phyloP scores from a whole-genome alignment of 1,140 invertebrate species.

The Dryas iulia region DNA sequence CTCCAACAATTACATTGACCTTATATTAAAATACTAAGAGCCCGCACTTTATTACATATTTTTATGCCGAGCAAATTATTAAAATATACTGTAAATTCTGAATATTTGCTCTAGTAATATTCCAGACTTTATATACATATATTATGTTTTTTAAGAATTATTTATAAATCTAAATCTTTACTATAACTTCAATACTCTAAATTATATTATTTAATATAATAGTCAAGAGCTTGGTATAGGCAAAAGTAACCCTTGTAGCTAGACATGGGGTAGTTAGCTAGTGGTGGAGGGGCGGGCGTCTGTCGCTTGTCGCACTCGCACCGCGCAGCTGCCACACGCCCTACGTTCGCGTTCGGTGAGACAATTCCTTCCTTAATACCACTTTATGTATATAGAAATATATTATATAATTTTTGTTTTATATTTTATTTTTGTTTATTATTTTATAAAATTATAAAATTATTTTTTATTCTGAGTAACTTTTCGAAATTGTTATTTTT shows the following conservation, averaged over 20 bases:
- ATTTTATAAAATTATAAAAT: background rate
- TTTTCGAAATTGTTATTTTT: too few species aligned
- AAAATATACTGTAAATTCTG: too few species aligned
- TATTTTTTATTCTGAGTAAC: too few species aligned
- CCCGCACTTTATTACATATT: too few species aligned
- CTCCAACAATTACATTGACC: too few species aligned
- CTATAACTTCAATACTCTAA: too few species aligned
- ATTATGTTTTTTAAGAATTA: too few species aligned
- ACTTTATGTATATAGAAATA: background rate
- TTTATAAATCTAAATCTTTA: too few species aligned
- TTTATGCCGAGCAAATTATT: too few species aligned
- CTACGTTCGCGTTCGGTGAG: conserved; percentile 44
- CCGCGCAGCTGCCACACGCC: conserved; percentile 57
- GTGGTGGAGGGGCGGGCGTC: conserved; percentile 38
- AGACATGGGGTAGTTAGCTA: conserved; percentile 45
- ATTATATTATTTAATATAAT: background rate
- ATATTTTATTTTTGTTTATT: background rate
- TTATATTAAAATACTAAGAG: too few species aligned
- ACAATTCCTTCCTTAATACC: background rate
- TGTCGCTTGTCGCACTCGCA: conserved; percentile 50
- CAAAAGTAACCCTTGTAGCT: conserved; percentile 8
- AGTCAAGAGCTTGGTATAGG: background rate
- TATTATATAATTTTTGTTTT: background rate
- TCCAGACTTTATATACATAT: too few species aligned
- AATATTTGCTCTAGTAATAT: too few species aligned